Conservation (phyloP, 2,888 invertebrate genomes). For the Drosophila eohydei region DNA sequence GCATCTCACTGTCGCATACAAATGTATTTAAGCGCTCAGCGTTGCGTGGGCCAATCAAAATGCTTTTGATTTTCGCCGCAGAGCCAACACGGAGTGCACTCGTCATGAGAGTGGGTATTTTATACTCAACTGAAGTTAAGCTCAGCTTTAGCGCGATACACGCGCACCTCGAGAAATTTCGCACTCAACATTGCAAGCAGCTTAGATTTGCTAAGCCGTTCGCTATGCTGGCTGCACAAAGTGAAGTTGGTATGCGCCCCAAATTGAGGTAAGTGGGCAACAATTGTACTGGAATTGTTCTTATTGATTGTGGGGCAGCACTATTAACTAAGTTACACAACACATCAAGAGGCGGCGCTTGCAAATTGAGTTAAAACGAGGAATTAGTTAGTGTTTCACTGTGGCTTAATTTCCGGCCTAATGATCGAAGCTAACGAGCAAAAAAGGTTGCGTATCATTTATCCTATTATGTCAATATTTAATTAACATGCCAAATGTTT, state of each 20-base stretch:
- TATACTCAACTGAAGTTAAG: not conserved
- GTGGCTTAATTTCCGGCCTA: slow-evolving; percentile 22
- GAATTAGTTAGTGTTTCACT: not conserved
- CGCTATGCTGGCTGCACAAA: not conserved
- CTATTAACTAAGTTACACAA: not conserved
- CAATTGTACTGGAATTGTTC: not conserved
- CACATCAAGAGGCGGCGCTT: slow-evolving; percentile 1
- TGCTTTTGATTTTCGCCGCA: not conserved
- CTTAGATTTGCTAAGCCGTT: not conserved
- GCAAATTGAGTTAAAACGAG: slow-evolving; percentile 5
- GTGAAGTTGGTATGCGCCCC: not conserved
- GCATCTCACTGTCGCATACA: not conserved
- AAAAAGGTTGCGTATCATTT: slow-evolving; percentile 46
- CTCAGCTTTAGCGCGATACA: not conserved
- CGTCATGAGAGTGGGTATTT: not conserved
- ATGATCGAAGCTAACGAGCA: slow-evolving; percentile 66
- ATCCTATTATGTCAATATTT: slow-evolving; percentile 78
- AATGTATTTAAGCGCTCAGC: not conserved
- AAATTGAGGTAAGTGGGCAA: slow-evolving; percentile 11
- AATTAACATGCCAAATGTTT: slow-evolving; percentile 70
- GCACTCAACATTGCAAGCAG: not conserved
- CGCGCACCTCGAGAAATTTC: not conserved
- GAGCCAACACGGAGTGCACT: not conserved
- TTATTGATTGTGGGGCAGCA: not conserved
- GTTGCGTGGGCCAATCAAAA: not conserved